Percentiles rank a stretch among this genome's conserved stretches.
Conservation (phyloP, 2,113 vertebrate genomes). For the Heloderma charlesbogerti region DNA sequence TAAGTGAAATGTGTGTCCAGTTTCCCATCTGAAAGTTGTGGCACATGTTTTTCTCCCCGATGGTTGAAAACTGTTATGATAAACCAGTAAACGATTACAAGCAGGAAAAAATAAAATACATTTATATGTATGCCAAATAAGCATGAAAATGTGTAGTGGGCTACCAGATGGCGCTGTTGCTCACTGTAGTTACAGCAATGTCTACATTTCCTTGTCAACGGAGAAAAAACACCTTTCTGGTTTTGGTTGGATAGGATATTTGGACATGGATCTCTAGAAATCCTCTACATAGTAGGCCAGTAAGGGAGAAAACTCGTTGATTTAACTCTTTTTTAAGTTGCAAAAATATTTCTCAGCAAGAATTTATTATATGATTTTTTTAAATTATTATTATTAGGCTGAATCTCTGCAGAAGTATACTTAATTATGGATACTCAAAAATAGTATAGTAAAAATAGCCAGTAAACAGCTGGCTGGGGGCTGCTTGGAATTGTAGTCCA, state of each 20-base stretch:
- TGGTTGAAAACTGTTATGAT: background rate
- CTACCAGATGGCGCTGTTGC: constrained; percentile 52
- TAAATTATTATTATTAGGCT: background rate
- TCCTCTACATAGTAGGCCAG: background rate
- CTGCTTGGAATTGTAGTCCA: no score
- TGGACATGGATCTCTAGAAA: background rate
- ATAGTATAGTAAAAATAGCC: background rate
- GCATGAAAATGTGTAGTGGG: rapidly evolving
- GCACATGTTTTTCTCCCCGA: background rate
- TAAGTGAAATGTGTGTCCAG: background rate
- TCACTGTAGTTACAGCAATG: constrained; percentile 11
- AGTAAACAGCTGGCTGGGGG: no score
- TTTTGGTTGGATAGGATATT: background rate
- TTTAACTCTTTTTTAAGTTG: background rate
- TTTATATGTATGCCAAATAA: background rate
- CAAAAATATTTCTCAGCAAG: background rate
- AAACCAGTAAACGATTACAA: background rate
- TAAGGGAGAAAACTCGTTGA: background rate
- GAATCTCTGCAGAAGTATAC: background rate
- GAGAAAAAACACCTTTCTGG: background rate
- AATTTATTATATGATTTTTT: background rate
- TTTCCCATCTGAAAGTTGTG: background rate
- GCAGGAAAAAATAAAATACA: background rate
- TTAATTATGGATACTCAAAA: background rate
- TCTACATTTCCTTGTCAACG: rapidly evolving